Base-by-base conservation (phyloP, 2,888 invertebrate species). In the Deroplatys truncata region DNA sequence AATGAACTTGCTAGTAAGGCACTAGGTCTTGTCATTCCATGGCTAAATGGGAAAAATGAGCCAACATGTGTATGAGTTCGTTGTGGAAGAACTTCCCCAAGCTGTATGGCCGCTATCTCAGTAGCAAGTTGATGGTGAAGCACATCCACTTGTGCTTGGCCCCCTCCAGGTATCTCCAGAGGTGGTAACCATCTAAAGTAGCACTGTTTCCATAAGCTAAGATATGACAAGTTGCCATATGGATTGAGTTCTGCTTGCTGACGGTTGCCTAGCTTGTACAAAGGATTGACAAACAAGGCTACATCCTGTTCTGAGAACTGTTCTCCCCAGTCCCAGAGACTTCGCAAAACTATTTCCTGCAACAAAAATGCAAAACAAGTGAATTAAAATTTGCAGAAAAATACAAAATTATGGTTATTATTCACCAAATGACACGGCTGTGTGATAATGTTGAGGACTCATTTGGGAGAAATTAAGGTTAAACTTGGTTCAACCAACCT, bases 261-360 rank as follows among this genome's bases (percentile, higher is more conserved):
- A 87, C 49, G 87, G 16, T 91, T 90, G 10, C 90, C 90, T 13
- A 92, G 90, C 88, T 94, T 94, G 92, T 95, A 98, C 84, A 98
- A 94, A 0, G 98, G 98, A 93, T 98, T 98, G 92, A 96, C 96
- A 93, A 98, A 98, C 28, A 89, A 84, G 15, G 89, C 86, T 90
- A 97, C 96, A 92, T 98, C 98, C 90, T 96, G 96, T 86, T 97
- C 97, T 0, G 95, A 95, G 92, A 98, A 98, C 93, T 98, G 98
- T 92, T 97, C 96, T 90, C 96, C 95, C 98, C 98, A 98, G 92
- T 98, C 97, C 98, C 98, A 98, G 3, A 97, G 96, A 8, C 97
- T 97, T 9, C 98, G 94, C 85, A 96, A 93, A 20, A 96, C 94
- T 89, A 97, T 72, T 25, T 72, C 56, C 56, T 72, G 56, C 56